Percentiles rank a stretch among this genome's conserved stretches.
phyloP scores from a whole-genome alignment of 2,797 vertebrate genomes.

The Bucorvus abyssinicus region DNA sequence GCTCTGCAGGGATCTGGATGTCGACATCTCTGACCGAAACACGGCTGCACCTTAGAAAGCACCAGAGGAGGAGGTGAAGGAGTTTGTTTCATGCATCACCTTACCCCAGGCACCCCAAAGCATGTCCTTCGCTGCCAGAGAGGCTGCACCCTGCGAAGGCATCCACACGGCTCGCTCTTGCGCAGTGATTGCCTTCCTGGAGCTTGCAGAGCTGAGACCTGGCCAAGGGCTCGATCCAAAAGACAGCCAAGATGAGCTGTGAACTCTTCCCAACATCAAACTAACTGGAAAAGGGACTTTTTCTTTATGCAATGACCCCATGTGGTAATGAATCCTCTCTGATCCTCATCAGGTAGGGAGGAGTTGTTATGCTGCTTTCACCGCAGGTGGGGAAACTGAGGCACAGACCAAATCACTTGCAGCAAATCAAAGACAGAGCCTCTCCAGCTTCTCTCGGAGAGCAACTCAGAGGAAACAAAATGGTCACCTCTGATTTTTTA shows the following conservation, averaged over 20 bases:
- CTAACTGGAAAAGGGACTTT: background rate
- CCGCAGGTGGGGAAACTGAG: background rate
- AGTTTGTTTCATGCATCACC: background rate
- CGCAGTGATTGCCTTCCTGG: background rate
- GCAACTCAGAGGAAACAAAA: background rate
- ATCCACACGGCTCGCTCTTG: fast-evolving
- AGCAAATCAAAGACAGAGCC: background rate
- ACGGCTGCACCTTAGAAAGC: background rate
- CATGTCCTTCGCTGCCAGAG: fast-evolving
- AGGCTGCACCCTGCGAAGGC: background rate
- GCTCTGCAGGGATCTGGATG: background rate
- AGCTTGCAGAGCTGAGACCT: background rate
- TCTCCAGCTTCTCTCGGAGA: background rate
- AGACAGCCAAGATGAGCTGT: fast-evolving
- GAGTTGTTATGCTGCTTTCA: background rate
- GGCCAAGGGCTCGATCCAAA: background rate
- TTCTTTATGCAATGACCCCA: background rate
- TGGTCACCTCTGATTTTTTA: background rate
- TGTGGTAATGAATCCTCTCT: background rate
- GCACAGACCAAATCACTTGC: background rate
- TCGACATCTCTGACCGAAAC: background rate
- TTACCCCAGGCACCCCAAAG: background rate
- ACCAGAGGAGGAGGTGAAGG: background rate
- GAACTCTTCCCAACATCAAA: background rate
- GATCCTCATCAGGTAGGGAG: fast-evolving